Conservation (phyloP, 2,888 invertebrate species). For the Rotaria socialis region DNA sequence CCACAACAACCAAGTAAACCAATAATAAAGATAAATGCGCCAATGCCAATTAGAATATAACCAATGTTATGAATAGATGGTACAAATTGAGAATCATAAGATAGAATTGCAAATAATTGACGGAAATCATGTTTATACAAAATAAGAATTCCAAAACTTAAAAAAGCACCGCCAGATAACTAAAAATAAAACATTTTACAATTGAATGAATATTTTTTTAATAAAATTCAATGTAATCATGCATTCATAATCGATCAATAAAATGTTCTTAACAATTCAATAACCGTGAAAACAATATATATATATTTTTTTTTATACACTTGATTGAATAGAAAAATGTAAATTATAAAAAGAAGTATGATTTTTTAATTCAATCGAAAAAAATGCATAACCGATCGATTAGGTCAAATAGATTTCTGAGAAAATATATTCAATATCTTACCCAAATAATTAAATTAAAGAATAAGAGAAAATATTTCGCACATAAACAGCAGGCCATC, state of each 20-base stretch:
- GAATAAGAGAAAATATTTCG: constrained; percentile 51
- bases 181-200: constrained; percentile 51
- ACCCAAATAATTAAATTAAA: constrained; percentile 56
- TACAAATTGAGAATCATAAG: neutral
- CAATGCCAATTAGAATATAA: constrained; percentile 63
- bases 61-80: constrained; percentile 59
- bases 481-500: constrained; percentile 47
- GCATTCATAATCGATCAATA: neutral
- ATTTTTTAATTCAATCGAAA: no score
- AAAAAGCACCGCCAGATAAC: constrained; percentile 64
- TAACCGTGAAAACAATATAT: neutral
- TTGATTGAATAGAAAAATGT: neutral
- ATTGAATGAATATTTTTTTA: neutral
- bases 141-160: constrained; percentile 61
- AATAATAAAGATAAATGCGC: constrained; percentile 63
- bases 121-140: constrained; percentile 28
- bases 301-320: neutral
- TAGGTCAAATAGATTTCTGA: no score
- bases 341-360: no score
- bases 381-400: no score
- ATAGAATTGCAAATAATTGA: neutral
- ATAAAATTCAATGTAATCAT: neutral
- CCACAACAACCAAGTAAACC: constrained; percentile 66
- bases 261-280: neutral
- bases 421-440: constrained; percentile 44